Evolutionary conservation across 2,797 vertebrate genomes (phyloP), one percentile per base, ranked within the genome.

Genomic region (Glyptemys insculpta): DNA sequence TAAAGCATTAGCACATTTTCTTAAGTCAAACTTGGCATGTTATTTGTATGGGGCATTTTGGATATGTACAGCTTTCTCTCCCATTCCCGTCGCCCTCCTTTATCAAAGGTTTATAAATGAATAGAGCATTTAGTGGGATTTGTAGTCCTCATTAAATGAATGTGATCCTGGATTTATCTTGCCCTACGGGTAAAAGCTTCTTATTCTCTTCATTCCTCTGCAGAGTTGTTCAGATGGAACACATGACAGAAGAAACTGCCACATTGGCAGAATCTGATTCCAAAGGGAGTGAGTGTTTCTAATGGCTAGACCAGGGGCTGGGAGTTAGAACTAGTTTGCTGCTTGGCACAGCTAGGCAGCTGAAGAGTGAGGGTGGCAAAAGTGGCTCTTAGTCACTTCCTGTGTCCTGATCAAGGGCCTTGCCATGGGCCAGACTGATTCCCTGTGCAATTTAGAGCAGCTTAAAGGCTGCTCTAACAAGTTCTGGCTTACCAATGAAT

Each of bases 161-260:
- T 89, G 65, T 86, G 93, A 76, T 96, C 80, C 86, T 84, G 92
- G 93, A 89, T 94, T 97, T 97, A 79, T 96, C 90, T 90, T 96
- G 65, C 94, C 94, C 93, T 97, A 3, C 1, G 85, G 93, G 95
- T 92, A 97, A 92, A 93, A 90, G 27, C 93, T 95, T 59, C 89
- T 89, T 91, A 87, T 97, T 82, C 92, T 93, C 52, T 94, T 89
- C 12, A 4, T 95, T 96, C 82, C 87, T 94, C 90, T 94, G 74
- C 74, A 84, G 87, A 94, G 86, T 86, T 90, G 50, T 79, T 95
- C 65, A 81, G 56, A 65, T 59, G 83, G 92, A 92, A 81, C 54
- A 4, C 80, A 92, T 83, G 91, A 94, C 74, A 91, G 50, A 89
- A 79, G 27, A 94, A 93, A 94, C 65, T 50, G 82, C 80, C 78